Evolutionary conservation across 2,888 invertebrate genomes (phyloP), one percentile per base, ranked within the genome.

Genomic region (Trissolcus japonicus): DNA sequence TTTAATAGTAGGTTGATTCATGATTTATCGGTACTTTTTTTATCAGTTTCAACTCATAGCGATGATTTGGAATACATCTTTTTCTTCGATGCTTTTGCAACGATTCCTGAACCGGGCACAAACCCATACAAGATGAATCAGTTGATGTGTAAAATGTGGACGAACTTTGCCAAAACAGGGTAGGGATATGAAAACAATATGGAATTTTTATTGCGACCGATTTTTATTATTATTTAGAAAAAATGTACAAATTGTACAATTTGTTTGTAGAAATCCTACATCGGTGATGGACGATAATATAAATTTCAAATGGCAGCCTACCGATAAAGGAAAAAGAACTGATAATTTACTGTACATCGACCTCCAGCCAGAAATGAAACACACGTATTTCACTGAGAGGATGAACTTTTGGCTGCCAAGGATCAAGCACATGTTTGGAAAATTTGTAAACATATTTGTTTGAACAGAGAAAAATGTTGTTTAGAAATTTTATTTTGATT

Each of bases 61-160:
- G 91, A 91, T 68, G 91, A 91, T 1, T 14, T 91, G 6, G 89
- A 88, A 43, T 91, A 90, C 80, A 53, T 90, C 3, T 90, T 91
- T 69, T 89, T 88, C 50, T 86, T 85, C 46, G 84, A 85, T 9
- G 69, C 83, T 1, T 89, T 89, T 53, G 63, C 68, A 63, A 86
- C 89, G 41, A 80, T 83, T 9, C 89, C 89, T 25, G 80, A 81
- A 48, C 82, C 86, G 4, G 86, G 87, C 29, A 84, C 88, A 1
- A 79, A 84, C 3, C 65, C 86, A 4, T 88, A 87, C 68, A 86
- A 84, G 25, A 86, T 90, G 67, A 86, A 87, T 1, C 84, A 85
- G 41, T 83, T 87, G 51, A 80, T 91, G 43, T 89, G 90, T 0
- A 90, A 89, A 75, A 78, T 91, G 55, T 91, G 91, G 90, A 85